phyloP scores from a whole-genome alignment of 2,888 invertebrate species.

The Eupeodes luniger region DNA sequence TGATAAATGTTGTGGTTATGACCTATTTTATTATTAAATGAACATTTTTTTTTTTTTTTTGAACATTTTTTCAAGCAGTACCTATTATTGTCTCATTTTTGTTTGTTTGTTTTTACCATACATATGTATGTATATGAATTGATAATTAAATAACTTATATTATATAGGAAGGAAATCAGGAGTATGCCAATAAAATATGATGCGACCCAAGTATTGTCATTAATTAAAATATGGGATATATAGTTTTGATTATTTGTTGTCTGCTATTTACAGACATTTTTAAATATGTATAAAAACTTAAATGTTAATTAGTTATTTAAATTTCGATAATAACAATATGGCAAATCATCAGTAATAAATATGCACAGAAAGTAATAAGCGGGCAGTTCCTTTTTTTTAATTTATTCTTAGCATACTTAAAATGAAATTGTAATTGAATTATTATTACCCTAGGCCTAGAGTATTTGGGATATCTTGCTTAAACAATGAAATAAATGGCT shows the following conservation, averaged over 20 bases:
- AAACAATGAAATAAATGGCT: too few relatives aligned
- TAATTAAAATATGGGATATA: background rate
- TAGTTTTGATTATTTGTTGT: background rate
- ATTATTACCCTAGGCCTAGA: too few relatives aligned
- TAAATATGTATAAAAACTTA: background rate
- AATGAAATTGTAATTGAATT: too few relatives aligned
- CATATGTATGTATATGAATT: too few relatives aligned
- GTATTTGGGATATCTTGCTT: too few relatives aligned
- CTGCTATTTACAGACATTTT: background rate
- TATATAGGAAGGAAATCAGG: background rate
- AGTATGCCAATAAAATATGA: conserved; percentile 9
- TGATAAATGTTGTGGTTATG: conserved; percentile 44
- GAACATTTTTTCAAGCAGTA: background rate
- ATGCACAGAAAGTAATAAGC: too few relatives aligned
- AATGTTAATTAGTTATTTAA: background rate
- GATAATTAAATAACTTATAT: background rate
- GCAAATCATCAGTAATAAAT: background rate
- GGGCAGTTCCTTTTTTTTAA: too few relatives aligned
- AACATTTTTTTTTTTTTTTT: background rate
- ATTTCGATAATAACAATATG: background rate
- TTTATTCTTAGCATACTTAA: too few relatives aligned
- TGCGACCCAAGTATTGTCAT: background rate
- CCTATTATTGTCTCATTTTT: background rate
- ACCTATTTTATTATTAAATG: conserved; percentile 20
- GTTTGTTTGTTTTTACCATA: background rate